A percentile compares a stretch with the other conserved stretches of the same genome.
These are phyloP conservation scores for Caerostris extrusa DNA, from an alignment of 1,140 invertebrate species.

Conservation along the genomic window DNA sequence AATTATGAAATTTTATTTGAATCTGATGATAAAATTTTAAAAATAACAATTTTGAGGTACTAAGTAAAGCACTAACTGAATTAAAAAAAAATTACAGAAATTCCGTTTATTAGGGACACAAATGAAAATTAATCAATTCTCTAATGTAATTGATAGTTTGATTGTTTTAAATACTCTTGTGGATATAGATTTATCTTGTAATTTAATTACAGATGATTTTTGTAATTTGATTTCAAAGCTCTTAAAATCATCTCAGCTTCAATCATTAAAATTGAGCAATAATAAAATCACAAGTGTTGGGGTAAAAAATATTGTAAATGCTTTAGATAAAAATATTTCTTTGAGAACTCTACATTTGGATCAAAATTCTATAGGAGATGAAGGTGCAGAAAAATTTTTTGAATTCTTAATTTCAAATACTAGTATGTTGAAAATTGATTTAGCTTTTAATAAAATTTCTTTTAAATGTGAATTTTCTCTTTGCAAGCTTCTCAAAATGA, in stretches of 20 bases:
- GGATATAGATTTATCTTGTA: slow-evolving; percentile 29
- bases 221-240: slow-evolving; percentile 37
- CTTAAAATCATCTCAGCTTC: background rate
- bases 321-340: background rate
- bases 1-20: slow-evolving; percentile 45
- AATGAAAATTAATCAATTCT: background rate
- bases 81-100: slow-evolving; percentile 5
- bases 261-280: slow-evolving; percentile 7
- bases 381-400: slow-evolving; percentile 3
- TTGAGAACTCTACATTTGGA: background rate
- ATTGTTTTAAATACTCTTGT: background rate
- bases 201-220: slow-evolving; percentile 36
- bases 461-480: background rate
- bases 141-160: background rate
- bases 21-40: background rate
- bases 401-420: background rate
- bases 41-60: background rate
- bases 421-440: background rate
- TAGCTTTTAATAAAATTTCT: slow-evolving; percentile 38
- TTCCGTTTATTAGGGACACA: slow-evolving; percentile 1
- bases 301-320: background rate
- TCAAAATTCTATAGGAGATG: slow-evolving; percentile 43
- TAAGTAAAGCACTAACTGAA: background rate
- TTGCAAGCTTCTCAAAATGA: background rate
- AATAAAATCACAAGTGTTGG: slow-evolving; percentile 28